Evolutionary conservation across 1,140 invertebrate species (phyloP), one percentile per base, ranked within the genome.

Genomic region (Cydia amplana): DNA sequence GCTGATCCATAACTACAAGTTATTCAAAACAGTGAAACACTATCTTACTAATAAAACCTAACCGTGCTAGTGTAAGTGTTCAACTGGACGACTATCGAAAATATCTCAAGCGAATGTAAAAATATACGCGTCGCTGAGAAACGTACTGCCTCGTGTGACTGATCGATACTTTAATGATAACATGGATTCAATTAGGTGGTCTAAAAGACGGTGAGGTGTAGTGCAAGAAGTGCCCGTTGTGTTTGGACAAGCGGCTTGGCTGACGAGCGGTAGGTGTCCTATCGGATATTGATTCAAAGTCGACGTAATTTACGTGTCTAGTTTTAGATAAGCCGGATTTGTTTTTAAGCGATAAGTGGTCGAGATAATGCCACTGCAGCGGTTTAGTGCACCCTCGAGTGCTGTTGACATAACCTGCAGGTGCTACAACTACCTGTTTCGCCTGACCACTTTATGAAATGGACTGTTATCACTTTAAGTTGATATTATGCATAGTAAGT

Each of bases 131-230:
- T 90, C 89, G 86, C 82, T 78, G 83, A 87, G 86, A 82, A 85
- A 83, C 75, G 85, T 85, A 84, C 78, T 81, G 80, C 90, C 83
- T 85, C 88, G 85, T 92, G 89, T 91, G 88, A 90, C 90, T 90
- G 90, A 91, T 92, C 89, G 89, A 92, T 92, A 92, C 51, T 88
- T 91, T 91, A 92, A 91, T 92, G 89, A 92, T 92, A 92, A 92
- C 88, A 92, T 92, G 91, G 84, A 88, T 92, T 91, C 85, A 91
- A 91, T 91, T 87, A 91, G 80, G 84, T 89, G 86, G 55, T 85
- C 82, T 70, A 70, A 40, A 87, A 83, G 85, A 87, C 83, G 80
- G 85, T 91, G 88, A 87, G 85, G 83, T 82, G 78, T 85, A 82
- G 83, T 84, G 80, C 73, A 77, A 78, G 76, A 76, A 75, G 74